Percentiles rank a stretch among this genome's conserved stretches.
Conservation (phyloP, 2,888 invertebrate genomes). For the Panopea generosa region DNA sequence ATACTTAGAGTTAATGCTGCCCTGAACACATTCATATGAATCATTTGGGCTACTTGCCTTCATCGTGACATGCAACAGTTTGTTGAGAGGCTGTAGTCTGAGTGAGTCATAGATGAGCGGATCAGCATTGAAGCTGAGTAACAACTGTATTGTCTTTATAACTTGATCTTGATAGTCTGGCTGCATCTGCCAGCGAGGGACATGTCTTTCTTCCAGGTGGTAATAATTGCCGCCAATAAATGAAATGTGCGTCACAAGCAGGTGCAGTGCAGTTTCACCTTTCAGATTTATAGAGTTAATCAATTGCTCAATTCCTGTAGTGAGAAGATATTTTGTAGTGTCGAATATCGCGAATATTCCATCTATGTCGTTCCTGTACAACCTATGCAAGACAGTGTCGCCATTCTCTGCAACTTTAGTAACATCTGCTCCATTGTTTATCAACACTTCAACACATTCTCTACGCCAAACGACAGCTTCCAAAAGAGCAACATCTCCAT, state of each 20-base stretch:
- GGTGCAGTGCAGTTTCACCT: constrained; percentile 91
- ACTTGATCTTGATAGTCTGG: constrained; percentile 81
- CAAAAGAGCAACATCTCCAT: constrained; percentile 92
- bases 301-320: constrained; percentile 90
- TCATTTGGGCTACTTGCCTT: constrained; percentile 88
- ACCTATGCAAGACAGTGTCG: constrained; percentile 87
- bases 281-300: constrained; percentile 91
- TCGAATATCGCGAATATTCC: constrained; percentile 87
- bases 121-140: constrained; percentile 82
- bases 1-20: constrained; percentile 88
- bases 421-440: constrained; percentile 89
- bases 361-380: constrained; percentile 85
- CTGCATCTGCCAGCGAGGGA: constrained; percentile 78
- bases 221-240: constrained; percentile 83
- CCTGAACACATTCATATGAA: constrained; percentile 90
- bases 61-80: constrained; percentile 87
- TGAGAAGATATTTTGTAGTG: constrained; percentile 89
- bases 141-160: constrained; percentile 74
- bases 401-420: constrained; percentile 90
- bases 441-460: constrained; percentile 87
- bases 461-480: constrained; percentile 91
- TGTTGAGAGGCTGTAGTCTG: constrained; percentile 91
- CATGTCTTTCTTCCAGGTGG: constrained; percentile 86
- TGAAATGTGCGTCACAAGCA: constrained; percentile 86
- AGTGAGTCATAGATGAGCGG: constrained; percentile 85